Conservation (phyloP, 2,888 invertebrate species). For the Drymonia ruficornis region DNA sequence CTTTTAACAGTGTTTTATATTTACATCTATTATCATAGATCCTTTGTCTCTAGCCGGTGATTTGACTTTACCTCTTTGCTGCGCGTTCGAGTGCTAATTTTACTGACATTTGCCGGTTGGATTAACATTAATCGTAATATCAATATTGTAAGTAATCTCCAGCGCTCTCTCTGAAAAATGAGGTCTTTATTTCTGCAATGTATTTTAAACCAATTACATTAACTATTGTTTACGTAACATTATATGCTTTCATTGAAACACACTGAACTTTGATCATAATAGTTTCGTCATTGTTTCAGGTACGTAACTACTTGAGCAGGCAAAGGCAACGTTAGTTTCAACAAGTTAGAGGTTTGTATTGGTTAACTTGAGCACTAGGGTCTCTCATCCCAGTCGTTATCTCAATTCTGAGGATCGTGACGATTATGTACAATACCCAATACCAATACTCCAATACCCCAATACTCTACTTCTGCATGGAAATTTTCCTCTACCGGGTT, state of each 20-base stretch:
- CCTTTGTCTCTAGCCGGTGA: conserved; percentile 15
- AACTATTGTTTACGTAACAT: background rate
- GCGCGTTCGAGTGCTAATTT: background rate
- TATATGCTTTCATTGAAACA: background rate
- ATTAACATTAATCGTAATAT: too few relatives aligned
- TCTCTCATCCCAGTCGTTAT: too few relatives aligned
- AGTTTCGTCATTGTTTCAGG: background rate
- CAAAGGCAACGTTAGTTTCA: background rate
- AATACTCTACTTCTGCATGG: too few relatives aligned
- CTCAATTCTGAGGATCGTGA: too few relatives aligned
- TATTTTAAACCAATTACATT: too few relatives aligned
- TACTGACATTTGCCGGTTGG: background rate
- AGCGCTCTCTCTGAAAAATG: too few relatives aligned
- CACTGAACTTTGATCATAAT: background rate
- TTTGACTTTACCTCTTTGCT: background rate
- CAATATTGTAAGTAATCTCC: too few relatives aligned
- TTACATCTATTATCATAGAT: conserved; percentile 2
- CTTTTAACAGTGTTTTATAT: conserved; percentile 23
- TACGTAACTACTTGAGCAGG: background rate
- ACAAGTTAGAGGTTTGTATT: background rate
- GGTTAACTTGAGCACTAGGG: too few relatives aligned
- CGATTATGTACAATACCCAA: too few relatives aligned
- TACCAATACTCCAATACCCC: too few relatives aligned
- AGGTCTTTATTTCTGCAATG: too few relatives aligned
- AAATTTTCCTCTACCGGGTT: too few relatives aligned